Conservation (phyloP, 2,113 vertebrate species). For the Alces alces region DNA sequence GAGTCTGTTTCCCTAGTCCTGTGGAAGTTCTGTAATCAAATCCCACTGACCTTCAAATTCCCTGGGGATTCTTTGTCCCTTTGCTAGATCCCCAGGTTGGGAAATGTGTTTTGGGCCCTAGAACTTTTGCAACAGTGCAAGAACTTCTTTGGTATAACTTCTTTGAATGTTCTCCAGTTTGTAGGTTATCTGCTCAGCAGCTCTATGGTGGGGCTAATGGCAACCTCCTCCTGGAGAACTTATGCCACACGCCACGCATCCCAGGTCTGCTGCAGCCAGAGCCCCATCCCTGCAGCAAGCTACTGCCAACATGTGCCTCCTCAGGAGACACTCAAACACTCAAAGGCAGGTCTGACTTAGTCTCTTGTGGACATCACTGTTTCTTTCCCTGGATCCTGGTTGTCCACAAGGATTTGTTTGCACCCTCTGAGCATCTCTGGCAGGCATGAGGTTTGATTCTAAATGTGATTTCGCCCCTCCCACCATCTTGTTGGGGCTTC, state of each 20-base stretch:
- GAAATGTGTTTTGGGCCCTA: background rate
- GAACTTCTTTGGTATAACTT: background rate
- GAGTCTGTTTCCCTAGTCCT: background rate
- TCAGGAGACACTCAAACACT: background rate
- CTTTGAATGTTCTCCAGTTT: background rate
- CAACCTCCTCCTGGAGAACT: background rate
- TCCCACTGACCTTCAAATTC: background rate
- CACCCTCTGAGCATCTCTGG: background rate
- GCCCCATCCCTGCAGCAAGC: background rate
- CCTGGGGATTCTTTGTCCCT: background rate
- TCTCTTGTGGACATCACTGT: background rate
- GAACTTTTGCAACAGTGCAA: background rate
- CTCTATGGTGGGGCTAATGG: background rate
- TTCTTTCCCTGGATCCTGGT: background rate
- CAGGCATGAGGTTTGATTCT: background rate
- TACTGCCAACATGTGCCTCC: background rate
- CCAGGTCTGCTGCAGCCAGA: background rate
- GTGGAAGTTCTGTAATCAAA: background rate
- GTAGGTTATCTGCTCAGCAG: accelerated
- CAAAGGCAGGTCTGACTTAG: background rate
- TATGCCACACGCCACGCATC: accelerated
- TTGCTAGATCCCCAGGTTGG: background rate
- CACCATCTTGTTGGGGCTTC: background rate
- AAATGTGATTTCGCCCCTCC: accelerated
- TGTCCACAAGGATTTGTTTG: background rate